phyloP scores from a whole-genome alignment of 2,797 vertebrate species.

The Neopelma chrysocephalum region DNA sequence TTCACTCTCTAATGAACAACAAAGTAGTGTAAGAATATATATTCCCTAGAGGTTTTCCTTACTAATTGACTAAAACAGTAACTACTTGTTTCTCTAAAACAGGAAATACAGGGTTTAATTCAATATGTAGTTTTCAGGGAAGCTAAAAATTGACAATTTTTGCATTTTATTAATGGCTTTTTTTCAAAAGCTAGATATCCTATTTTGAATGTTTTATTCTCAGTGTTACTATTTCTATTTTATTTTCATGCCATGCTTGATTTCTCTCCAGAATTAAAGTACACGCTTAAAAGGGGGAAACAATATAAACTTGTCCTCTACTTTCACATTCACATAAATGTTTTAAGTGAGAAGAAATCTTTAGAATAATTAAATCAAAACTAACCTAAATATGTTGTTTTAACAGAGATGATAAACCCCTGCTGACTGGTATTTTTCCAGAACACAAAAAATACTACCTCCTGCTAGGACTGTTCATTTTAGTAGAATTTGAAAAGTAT shows the following conservation, averaged over 20 bases:
- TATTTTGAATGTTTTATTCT: neutral
- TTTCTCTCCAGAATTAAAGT: neutral
- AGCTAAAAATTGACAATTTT: neutral
- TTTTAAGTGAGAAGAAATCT: neutral
- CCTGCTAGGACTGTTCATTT: neutral
- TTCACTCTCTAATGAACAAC: neutral
- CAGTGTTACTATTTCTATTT: neutral
- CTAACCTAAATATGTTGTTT: neutral
- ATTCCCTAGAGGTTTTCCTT: neutral
- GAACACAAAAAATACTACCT: neutral
- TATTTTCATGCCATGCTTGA: neutral
- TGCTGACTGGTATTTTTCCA: neutral
- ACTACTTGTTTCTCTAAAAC: neutral
- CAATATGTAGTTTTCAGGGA: neutral
- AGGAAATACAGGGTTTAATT: neutral
- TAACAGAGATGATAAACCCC: neutral
- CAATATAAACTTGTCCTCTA: neutral
- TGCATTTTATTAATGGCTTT: neutral
- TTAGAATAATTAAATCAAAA: neutral
- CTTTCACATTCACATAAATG: neutral
- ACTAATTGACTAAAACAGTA: neutral
- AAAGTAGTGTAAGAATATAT: neutral
- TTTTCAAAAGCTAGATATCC: neutral
- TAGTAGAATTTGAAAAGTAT: neutral
- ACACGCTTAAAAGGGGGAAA: neutral